Evolutionary conservation across 2,113 vertebrate species (phyloP).

Genomic region (Corynorhinus townsendii): DNA sequence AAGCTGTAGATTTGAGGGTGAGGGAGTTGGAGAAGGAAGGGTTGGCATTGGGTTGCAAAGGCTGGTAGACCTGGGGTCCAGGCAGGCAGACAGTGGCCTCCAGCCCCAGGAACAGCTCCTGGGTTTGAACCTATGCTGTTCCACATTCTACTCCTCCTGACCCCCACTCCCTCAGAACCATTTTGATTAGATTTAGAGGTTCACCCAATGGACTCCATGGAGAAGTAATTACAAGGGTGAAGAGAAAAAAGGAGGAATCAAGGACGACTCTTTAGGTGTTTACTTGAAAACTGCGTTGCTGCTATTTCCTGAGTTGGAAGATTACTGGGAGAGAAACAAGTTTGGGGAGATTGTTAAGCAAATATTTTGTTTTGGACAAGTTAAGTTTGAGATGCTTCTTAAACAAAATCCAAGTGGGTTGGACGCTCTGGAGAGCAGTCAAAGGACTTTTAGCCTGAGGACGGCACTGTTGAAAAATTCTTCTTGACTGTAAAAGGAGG

Average conservation of each 20-base stretch:
- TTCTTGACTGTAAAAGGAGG: neutral
- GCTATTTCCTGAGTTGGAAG: neutral
- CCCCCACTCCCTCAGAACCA: fast-evolving
- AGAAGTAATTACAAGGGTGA: neutral
- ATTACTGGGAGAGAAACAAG: neutral
- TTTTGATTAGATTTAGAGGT: neutral
- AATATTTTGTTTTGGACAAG: neutral
- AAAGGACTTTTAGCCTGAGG: neutral
- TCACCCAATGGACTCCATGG: neutral
- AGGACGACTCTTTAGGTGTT: neutral
- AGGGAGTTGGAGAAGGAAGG: neutral
- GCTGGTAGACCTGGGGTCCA: neutral
- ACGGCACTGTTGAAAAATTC: neutral
- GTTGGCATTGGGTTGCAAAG: neutral
- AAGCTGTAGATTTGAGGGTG: neutral
- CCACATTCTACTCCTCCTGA: neutral
- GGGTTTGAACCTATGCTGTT: fast-evolving
- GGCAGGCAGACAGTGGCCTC: neutral
- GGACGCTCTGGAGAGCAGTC: neutral
- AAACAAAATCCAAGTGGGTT: neutral
- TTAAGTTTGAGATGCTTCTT: neutral
- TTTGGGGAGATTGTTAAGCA: neutral
- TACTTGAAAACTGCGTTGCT: neutral
- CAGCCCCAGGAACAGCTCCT: neutral
- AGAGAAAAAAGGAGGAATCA: neutral